Evolutionary conservation across 1,140 invertebrate species (phyloP).

Genomic region (Parasteatoda tepidariorum): DNA sequence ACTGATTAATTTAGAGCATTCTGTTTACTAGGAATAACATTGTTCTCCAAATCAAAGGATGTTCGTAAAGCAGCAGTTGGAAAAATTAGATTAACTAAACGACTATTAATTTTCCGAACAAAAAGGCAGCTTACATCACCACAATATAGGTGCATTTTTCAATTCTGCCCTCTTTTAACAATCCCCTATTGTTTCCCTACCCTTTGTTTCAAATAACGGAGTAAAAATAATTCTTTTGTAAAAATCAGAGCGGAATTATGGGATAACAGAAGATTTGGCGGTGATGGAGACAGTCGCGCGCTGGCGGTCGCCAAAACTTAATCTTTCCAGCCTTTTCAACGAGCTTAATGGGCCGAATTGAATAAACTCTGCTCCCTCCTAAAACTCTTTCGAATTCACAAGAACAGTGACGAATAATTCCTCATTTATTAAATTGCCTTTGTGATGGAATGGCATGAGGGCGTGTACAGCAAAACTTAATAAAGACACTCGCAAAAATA

Average conservation of each 20-base stretch:
- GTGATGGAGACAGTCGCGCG: slow-evolving; percentile 1
- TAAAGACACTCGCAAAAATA: neutral
- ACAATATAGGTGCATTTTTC: too few relatives aligned
- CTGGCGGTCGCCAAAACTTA: slow-evolving; percentile 20
- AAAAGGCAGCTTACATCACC: too few relatives aligned
- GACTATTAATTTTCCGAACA: too few relatives aligned
- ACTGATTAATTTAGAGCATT: too few relatives aligned
- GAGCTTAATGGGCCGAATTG: slow-evolving; percentile 23
- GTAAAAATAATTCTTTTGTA: slow-evolving; percentile 17
- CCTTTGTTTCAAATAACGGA: slow-evolving; percentile 11
- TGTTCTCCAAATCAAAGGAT: too few relatives aligned
- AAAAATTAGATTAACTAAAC: too few relatives aligned
- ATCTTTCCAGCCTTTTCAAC: slow-evolving; percentile 14
- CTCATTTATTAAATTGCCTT: slow-evolving; percentile 36
- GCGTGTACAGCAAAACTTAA: slow-evolving; percentile 6
- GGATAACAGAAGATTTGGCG: slow-evolving; percentile 15
- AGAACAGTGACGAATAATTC: slow-evolving; percentile 21
- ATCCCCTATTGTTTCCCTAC: neutral
- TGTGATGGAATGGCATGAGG: slow-evolving; percentile 8
- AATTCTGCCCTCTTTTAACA: neutral
- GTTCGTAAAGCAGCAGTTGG: too few relatives aligned
- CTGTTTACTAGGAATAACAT: too few relatives aligned
- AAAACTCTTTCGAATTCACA: slow-evolving; percentile 1
- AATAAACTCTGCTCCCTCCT: slow-evolving; percentile 11
- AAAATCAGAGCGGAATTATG: slow-evolving; percentile 13